Evolutionary conservation across 2,113 vertebrate genomes (phyloP), one percentile per base, ranked within the genome.

Genomic region (Centropus unirufus): DNA sequence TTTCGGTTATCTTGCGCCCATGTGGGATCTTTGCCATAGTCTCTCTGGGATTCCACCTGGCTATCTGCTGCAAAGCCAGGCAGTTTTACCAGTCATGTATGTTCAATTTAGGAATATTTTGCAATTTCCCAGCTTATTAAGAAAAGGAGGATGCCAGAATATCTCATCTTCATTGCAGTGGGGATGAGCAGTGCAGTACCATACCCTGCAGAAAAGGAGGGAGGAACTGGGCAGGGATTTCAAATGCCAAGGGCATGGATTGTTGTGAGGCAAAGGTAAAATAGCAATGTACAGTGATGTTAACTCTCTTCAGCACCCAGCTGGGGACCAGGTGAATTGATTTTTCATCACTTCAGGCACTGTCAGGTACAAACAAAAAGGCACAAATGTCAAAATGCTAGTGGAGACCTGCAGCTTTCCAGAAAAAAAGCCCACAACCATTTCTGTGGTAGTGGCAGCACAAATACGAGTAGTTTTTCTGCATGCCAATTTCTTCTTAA

Each of bases 401-500:
- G 22, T n/a, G 29, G 68, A 92, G 87, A 93, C 52, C 58, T 79
- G 76, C 76, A 78, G 79, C 75, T 88, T 91, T 80, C 75, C 30
- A 44, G 17, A 70, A 47, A 80, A 81, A 59, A 90, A 52, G 21
- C 59, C n/a, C 73, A 63, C 42, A 93, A 59, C 32, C 42, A 39
- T 76, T 93, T 74, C 75, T 80, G 76, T 74, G 68, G 67, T 46
- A 92, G 82, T 32, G 27, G 68, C 52, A 78, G 72, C 44, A 83
- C 73, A 83, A 90, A 90, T 46, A 70, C 3, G 6, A 94, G 79
- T 52, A 88, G 42, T 29, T 94, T 81, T 78, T 72, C 72, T 67
- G 85, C 57, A 34, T 68, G 76, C 90, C 93, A 94, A 49, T 90
- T 90, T 88, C 67, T 69, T 81, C 82, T 64, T 90, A 86, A 92